Evolutionary conservation across 2,113 vertebrate genomes (phyloP), one percentile per base, ranked within the genome.

Genomic region (Terrapene triunguis): DNA sequence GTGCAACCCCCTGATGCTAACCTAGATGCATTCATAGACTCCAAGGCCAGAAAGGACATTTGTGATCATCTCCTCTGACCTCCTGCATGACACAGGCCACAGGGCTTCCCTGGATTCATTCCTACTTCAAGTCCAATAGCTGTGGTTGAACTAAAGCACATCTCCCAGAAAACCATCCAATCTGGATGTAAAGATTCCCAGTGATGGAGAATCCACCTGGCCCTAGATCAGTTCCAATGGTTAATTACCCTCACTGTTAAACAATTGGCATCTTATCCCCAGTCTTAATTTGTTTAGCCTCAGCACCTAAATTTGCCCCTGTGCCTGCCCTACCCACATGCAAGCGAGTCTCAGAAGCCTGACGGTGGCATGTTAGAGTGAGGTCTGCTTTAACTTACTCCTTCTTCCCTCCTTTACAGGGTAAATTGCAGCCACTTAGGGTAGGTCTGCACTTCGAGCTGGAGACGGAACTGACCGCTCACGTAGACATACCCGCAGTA

Each of bases 271-370:
- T 29, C 72, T 95, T 96, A 90, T 89, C 94, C 96, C 92, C 59
- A 69, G 54, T 87, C 87, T 80, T 85, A 96, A 95, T 95, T 89
- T 94, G 87, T 94, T 94, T 94, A 94, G 89, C 86, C 95, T 95
- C 82, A 51, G 42, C 89, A 89, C 54, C 69, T 51, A 97, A 97
- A 96, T 95, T 83, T 92, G 5, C 10, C 24, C 11, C 57, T 29
- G 27, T 59, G 25, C 3, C 57, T 29, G 57, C 57, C 25, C 27
- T 29, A 59, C 1, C 27, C 27, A 59, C 10, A 10, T 25, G 57
- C 10, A 13, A 59, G 57, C 2, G 2, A 29, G 27, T 29, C 57
- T 59, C 27, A 29, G 27, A 59, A 59, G 11, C 57, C 25, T 59
- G 57, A 59, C 2, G 27, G 11, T 59, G 57, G 57, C 5, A 27